Evolutionary conservation across 2,797 vertebrate genomes (phyloP), one percentile per base, ranked within the genome.

Genomic region (Protosalanx chinensis): DNA sequence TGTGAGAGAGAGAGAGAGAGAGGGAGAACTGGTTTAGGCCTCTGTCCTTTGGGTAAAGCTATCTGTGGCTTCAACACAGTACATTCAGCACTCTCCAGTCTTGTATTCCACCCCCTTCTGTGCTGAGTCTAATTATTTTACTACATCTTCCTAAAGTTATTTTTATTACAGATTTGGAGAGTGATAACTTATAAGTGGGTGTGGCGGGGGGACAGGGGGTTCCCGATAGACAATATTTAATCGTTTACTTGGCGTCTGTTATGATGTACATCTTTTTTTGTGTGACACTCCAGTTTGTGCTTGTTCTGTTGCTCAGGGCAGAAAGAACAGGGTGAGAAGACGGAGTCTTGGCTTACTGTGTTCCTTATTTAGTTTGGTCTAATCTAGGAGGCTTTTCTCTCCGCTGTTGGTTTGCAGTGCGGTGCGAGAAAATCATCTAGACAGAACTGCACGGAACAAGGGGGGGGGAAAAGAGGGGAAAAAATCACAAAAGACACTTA

Each of bases 21-120:
- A 46, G 65, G 12, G 46, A 18, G 29, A 53, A 77, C 41, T 57
- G 76, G 78, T 76, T 84, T 70, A 82, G 79, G 82, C 87, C 79
- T 84, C 73, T 59, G 71, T 87, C 74, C 83, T 83, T 56, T 84
- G 82, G 77, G 90, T 90, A 90, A 90, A 91, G 77, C 83, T 80
- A 79, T 84, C 85, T 88, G 86, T 83, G 79, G 85, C 89, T 89
- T 84, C 71, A 88, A 84, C 88, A 84, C 85, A 87, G 85, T 87
- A 90, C 88, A 88, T 92, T 92, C 89, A 79, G 79, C 85, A 85
- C 74, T 78, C 79, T 73, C 72, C 58, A 20, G 6, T 37, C 60
- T 15, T 33, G 27, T 23, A 16, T 41, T 35, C 29, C 30, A 29
- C 15, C 60, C 33, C 46, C 32, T 61, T 32, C 13, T 64, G n/a